Evolutionary conservation across 2,113 vertebrate genomes (phyloP), one percentile per base, ranked within the genome.

Genomic region (Clinocottus analis): DNA sequence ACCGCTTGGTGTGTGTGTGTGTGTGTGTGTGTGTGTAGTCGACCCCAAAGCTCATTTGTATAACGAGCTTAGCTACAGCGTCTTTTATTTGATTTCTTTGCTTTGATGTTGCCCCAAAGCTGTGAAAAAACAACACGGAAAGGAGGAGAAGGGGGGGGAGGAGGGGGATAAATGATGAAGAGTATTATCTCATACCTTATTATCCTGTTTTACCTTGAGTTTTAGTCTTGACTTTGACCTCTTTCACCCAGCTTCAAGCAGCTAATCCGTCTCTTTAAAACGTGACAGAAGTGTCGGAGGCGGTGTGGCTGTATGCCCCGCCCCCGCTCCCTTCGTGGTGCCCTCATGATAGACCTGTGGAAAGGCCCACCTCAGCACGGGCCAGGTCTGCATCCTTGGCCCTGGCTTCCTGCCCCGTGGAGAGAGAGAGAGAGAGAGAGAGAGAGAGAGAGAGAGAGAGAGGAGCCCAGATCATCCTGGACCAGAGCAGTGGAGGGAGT

Each of bases 11-110:
- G 70, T 65, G 41, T 43, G 60, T 35, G 29, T 4, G 41, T 43
- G 41, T 43, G 41, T 72, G 3, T 0, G 31, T 69, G 70, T 65
- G 43, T 45, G 60, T 37, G 53, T 64, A 49, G 41, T 9, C 3
- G 74, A 31, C 69, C 69, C 75, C 75, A 63, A 62, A 80, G 85
- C 82, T 87, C 70, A 73, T 92, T 91, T 86, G 67, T 85, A n/a
- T 90, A 90, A 92, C 85, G 76, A 89, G 88, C 88, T 90, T 83
- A 67, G 71, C 64, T 16, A 2, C 33, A 64, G 76, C 33, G 21
- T 62, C 1, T 14, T 56, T n/a, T 47, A 37, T 27, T 33, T 74
- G 25, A 33, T 5, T 25, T 19, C 72, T 25, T 37, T 7, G 55
- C 87, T 87, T 90, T 91, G 80, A 88, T 87, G 86, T 87, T 49